These are phyloP conservation scores for Drosophila birchii DNA, from an alignment of 2,888 invertebrate species.

Conservation along the genomic window DNA sequence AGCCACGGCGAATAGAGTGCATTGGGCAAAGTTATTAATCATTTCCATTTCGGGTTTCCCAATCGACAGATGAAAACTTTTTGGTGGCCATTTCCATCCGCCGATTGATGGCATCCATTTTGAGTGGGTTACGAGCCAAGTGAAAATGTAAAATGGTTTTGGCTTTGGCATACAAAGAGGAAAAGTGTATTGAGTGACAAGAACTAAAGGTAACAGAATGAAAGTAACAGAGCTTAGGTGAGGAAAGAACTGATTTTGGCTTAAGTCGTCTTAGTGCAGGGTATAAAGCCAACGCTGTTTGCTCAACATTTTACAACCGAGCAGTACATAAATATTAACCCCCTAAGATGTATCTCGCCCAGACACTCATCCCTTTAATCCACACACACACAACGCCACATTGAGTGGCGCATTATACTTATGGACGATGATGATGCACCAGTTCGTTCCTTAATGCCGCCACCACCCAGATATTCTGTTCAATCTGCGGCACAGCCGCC, in stretches of 20 bases:
- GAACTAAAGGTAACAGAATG: neutral
- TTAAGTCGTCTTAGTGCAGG: slow-evolving; percentile 13
- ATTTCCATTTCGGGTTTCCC: slow-evolving; percentile 12
- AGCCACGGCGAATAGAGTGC: slow-evolving; percentile 12
- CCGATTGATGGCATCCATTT: slow-evolving; percentile 13
- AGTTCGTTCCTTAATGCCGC: slow-evolving; percentile 32
- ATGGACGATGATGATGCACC: slow-evolving; percentile 42
- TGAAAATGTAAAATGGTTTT: slow-evolving; percentile 2
- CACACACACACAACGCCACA: slow-evolving; percentile 17
- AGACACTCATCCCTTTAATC: slow-evolving; percentile 10
- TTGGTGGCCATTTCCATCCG: neutral
- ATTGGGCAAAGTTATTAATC: slow-evolving; percentile 32
- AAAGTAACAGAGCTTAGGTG: neutral
- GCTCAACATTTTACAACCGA: slow-evolving; percentile 29
- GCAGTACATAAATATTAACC: slow-evolving; percentile 42
- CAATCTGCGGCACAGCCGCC: slow-evolving; percentile 55
- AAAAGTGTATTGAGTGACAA: slow-evolving; percentile 1
- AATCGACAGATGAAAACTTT: slow-evolving; percentile 26
- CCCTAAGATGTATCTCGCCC: slow-evolving; percentile 17
- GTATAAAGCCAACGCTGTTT: slow-evolving; percentile 12
- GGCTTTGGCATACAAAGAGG: neutral
- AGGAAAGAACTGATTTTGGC: slow-evolving; percentile 4
- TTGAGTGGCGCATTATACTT: slow-evolving; percentile 61
- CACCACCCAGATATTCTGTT: slow-evolving; percentile 40
- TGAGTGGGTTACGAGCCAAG: neutral